Conservation (phyloP, 2,113 vertebrate genomes). For the Sebastes schlegelii region DNA sequence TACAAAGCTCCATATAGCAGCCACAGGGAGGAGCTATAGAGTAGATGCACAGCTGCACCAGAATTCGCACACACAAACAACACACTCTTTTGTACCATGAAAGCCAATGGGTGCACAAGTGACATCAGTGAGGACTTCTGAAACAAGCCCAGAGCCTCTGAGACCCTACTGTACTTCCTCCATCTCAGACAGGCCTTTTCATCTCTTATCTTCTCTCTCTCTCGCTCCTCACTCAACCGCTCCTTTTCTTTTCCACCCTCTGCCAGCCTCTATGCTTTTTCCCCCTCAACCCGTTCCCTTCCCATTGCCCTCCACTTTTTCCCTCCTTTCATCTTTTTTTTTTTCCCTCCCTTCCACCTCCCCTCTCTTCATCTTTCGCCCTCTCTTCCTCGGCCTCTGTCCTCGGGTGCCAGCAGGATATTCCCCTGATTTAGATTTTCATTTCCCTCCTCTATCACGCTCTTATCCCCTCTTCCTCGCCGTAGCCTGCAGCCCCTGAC, state of each 20-base stretch:
- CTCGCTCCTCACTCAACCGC: conserved; percentile 66
- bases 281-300: conserved; percentile 58
- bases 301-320: conserved; percentile 67
- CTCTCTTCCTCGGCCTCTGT: conserved; percentile 73
- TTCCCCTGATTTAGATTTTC: conserved; percentile 83
- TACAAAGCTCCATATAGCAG: conserved; percentile 33
- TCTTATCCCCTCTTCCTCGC: conserved; percentile 80
- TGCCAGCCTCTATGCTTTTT: conserved; percentile 60
- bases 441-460: conserved; percentile 80
- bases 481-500: conserved; percentile 68
- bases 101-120: conserved; percentile 73
- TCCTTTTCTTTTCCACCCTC: conserved; percentile 67
- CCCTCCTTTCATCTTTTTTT: conserved; percentile 69
- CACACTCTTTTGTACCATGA: conserved; percentile 66
- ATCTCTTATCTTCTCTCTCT: conserved; percentile 75
- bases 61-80: conserved; percentile 37
- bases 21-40: conserved; percentile 77
- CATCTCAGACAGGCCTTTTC: conserved; percentile 76
- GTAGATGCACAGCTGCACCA: conserved; percentile 35
- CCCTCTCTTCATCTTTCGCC: conserved; percentile 65
- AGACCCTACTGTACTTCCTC: conserved; percentile 79
- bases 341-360: conserved; percentile 55
- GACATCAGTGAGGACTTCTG: conserved; percentile 77
- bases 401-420: conserved; percentile 80
- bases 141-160: conserved; percentile 73